Conservation (phyloP, 2,113 vertebrate genomes). For the Odocoileus virginianus region DNA sequence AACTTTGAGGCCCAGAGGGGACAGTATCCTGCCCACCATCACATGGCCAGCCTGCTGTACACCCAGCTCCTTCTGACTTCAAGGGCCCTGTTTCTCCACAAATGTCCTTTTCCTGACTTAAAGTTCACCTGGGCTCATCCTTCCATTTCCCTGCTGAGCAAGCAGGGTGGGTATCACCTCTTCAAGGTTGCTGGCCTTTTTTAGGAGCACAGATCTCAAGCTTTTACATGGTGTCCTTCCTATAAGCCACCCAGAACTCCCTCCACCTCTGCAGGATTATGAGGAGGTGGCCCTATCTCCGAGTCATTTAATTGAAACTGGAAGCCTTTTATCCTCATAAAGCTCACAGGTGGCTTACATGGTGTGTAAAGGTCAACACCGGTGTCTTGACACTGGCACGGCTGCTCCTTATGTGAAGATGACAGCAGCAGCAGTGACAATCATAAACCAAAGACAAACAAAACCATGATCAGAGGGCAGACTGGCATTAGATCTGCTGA, state of each 20-base stretch:
- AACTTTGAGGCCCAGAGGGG: not conserved
- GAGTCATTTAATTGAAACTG: not conserved
- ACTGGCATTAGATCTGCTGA: not conserved
- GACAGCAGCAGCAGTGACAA: not conserved
- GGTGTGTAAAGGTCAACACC: not conserved
- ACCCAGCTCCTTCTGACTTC: not conserved
- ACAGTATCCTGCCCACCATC: not conserved
- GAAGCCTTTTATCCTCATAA: not conserved
- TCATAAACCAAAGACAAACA: not conserved
- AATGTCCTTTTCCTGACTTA: not conserved
- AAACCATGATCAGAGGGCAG: not conserved
- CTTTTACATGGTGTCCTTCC: not conserved
- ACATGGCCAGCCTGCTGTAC: not conserved
- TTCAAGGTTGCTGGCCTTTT: not conserved
- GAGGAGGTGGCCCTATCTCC: not conserved
- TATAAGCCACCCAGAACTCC: not conserved
- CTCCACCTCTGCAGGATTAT: not conserved
- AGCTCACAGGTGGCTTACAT: not conserved
- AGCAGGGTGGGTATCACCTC: not conserved
- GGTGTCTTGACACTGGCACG: not conserved
- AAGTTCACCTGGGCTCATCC: not conserved
- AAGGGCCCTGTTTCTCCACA: not conserved
- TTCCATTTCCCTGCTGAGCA: not conserved
- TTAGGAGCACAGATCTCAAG: not conserved
- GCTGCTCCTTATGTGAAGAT: not conserved